Evolutionary conservation across 2,888 invertebrate genomes (phyloP), one percentile per base, ranked within the genome.

Genomic region (Lochmaea crataegi): DNA sequence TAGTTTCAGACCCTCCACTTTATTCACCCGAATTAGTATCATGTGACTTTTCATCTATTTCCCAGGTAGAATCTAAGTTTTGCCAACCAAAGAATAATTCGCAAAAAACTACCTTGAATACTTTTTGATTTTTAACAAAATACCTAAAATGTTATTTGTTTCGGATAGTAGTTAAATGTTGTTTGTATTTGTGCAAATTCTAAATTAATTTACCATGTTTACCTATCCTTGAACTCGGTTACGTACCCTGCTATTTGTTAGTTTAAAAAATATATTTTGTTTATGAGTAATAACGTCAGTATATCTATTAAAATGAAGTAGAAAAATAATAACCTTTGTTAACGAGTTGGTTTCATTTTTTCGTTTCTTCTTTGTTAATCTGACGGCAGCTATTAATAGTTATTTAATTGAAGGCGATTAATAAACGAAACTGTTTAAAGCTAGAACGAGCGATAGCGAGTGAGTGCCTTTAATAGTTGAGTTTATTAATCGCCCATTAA

Each of bases 151-250:
- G 48, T n/a, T n/a, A 48, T 48, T 48, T n/a, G n/a, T 48, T 48
- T 48, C n/a, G n/a, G n/a, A 7, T 48, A 7, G 14, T 48, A 48
- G 48, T 48, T 48, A 7, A 48, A n/a, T 48, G 48, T 48, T 48
- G 48, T 48, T 48, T 48, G 48, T 48, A 48, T 48, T 48, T 48
- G 48, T 48, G 48, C 48, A 48, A 48, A 48, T 48, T 48, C n/a
- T 6, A 48, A 48, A 48, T n/a, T 48, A 48, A 48, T 48, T 48
- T 48, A 48, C 48, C 5, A 48, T 14, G n/a, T 7, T 48, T 48
- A 48, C 6, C 7, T 38, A 38, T 7, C 48, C 48, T 48, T 48
- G 48, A 48, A 48, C 48, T 48, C 48, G 48, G 48, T 48, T 48
- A 12, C n/a, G n/a, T 48, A 48, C 48, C 48, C 48, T n/a, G n/a